Evolutionary conservation across 2,888 invertebrate species (phyloP), one percentile per base, ranked within the genome.

Genomic region (Amblyjoppa fuscipennis): DNA sequence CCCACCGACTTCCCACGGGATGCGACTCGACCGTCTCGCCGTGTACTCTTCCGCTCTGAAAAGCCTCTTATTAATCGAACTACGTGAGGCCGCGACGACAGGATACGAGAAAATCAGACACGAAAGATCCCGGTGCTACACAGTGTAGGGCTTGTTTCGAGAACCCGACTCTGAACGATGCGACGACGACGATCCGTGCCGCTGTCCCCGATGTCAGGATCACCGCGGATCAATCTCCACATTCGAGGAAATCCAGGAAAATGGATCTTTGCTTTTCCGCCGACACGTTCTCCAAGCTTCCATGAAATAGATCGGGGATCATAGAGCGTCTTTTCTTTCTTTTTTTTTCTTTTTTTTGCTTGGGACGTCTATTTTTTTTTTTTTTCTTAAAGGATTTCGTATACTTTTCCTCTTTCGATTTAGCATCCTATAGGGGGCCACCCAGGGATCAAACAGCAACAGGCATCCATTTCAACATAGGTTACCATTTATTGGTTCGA

Each of bases 41-140:
- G 61, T 61, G 45, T 70, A 45, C 34, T 34, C 66, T 56, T 20
- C 28, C 49, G 11, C 38, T 7, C 38, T 25, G 31, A 31, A 69
- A 80, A 77, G 68, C 69, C 74, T 78, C 56, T 82, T 71, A 85
- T 78, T 78, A 83, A 85, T 85, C 82, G 83, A 85, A 83, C 66
- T 85, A 79, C 79, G 78, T 79, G 85, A 82, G 83, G 71, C 45
- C 41, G 41, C 75, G 75, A 49, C 83, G 45, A 59, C 71, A 49
- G 73, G 82, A 83, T 83, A 79, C 64, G 28, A 41, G 71, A 53
- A 80, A 81, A 81, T 74, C 53, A 79, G 82, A 76, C 84, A 34
- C 82, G 66, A 34, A 51, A 25, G 56, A 75, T 34, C 38, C 66
- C 16, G 25, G 34, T 11, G 7, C 41, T 64, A n/a, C 16, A 34